Evolutionary conservation across 1,140 invertebrate species (phyloP), one percentile per base, ranked within the genome.

Genomic region (Manduca sexta): DNA sequence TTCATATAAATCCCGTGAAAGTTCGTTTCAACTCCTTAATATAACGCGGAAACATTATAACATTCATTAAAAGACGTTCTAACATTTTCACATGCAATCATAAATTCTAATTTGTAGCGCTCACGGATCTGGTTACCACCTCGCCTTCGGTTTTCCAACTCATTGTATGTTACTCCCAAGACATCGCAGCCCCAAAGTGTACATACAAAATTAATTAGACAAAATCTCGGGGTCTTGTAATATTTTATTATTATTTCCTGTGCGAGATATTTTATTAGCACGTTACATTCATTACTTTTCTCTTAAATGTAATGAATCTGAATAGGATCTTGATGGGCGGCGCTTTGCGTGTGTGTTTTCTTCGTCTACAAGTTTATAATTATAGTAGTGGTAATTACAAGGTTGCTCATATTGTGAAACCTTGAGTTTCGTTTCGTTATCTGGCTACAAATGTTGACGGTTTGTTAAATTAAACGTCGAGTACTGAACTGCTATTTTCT

Each of bases 131-230:
- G 59, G 81, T 81, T 82, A 74, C 67, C 64, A 60, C 67, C 63
- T 63, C 57, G 56, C 64, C 65, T 78, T 69, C 70, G 69, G 73
- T 73, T 69, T 69, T 62, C 62, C 68, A 56, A 64, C 70, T 78
- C 69, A 77, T 78, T 84, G 75, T 77, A 55, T 72, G 69, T 72
- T 73, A 66, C 72, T 78, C 77, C 75, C 81, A 73, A 84, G 80
- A 78, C 80, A 74, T 72, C 63, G 69, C 68, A 69, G 68, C 77
- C 78, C 73, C 64, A 67, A 62, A 70, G 65, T 63, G 69, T 78
- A 79, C 64, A 66, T 79, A 83, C 77, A 82, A 84, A 84, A 84
- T 84, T 84, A 84, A 84, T 84, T 84, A 84, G 71, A 76, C 75
- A 71, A 82, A 84, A 82, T 79, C 78, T 80, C 70, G 69, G 67